phyloP scores from a whole-genome alignment of 2,888 invertebrate species.

The Eucera pruinosa region DNA sequence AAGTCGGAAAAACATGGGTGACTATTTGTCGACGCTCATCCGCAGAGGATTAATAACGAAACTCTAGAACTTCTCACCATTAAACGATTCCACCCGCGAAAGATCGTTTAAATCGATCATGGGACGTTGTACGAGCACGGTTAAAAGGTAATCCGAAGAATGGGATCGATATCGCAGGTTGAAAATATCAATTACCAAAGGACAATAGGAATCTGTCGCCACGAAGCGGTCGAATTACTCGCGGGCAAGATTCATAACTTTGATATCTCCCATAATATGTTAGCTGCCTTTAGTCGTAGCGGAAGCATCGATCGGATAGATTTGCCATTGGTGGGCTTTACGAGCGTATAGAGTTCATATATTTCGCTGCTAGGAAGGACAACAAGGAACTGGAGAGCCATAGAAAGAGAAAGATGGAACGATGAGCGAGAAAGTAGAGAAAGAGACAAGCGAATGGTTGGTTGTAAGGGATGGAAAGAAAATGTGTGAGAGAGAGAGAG shows the following conservation, averaged over 20 bases:
- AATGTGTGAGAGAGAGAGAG: constrained; percentile 12
- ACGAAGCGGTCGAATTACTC: background rate
- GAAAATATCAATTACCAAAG: constrained; percentile 36
- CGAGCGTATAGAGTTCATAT: constrained; percentile 69
- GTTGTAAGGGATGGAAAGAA: background rate
- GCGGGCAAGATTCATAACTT: background rate
- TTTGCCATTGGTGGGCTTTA: constrained; percentile 56
- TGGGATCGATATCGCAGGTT: background rate
- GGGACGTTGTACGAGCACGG: background rate
- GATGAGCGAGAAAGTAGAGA: background rate
- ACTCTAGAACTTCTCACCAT: no score
- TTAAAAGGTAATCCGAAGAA: background rate
- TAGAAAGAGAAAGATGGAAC: no score
- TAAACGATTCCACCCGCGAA: no score
- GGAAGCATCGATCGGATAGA: constrained; percentile 67
- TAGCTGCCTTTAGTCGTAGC: constrained; percentile 66
- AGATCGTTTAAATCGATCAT: constrained; percentile 41
- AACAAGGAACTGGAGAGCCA: constrained; percentile 13
- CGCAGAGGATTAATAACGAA: no score
- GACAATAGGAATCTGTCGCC: background rate
- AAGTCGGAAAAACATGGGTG: no score
- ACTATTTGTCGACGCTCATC: no score
- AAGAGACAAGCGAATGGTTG: background rate
- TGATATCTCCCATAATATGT: constrained; percentile 53
- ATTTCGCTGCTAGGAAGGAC: constrained; percentile 58